Evolutionary conservation across 2,888 invertebrate genomes (phyloP).

Genomic region (Athrips mouffetella): DNA sequence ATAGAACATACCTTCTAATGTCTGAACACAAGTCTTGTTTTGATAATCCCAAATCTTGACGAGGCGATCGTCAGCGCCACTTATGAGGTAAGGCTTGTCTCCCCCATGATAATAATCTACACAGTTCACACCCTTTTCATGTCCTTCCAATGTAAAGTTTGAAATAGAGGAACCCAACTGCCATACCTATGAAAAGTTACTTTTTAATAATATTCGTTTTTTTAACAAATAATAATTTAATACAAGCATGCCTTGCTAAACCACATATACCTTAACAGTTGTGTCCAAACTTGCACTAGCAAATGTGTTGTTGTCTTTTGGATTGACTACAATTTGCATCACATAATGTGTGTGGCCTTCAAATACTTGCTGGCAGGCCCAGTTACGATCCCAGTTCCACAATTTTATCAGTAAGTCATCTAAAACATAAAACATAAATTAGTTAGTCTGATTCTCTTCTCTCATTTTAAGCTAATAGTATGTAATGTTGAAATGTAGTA

Average conservation of each 20-base stretch:
- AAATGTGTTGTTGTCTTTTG: conserved; percentile 99
- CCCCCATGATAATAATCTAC: conserved; percentile 99
- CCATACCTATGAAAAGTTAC: conserved; percentile 85
- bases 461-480: too few species aligned
- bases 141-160: conserved; percentile 98
- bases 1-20: conserved; percentile 84
- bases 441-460: too few species aligned
- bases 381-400: conserved; percentile 99
- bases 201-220: neutral
- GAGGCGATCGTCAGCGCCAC: conserved; percentile 97
- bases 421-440: conserved; percentile 67
- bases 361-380: conserved; percentile 98
- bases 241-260: neutral
- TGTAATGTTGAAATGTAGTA: too few species aligned
- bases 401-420: conserved; percentile 99
- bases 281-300: conserved; percentile 99
- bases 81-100: conserved; percentile 99
- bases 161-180: conserved; percentile 98
- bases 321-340: conserved; percentile 99
- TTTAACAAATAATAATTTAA: neutral
- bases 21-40: conserved; percentile 99
- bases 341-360: conserved; percentile 99
- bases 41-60: conserved; percentile 99
- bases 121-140: conserved; percentile 99
- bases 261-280: conserved; percentile 86